Base-by-base conservation (phyloP, 2,888 invertebrate genomes). In the Julus scandinavius region DNA sequence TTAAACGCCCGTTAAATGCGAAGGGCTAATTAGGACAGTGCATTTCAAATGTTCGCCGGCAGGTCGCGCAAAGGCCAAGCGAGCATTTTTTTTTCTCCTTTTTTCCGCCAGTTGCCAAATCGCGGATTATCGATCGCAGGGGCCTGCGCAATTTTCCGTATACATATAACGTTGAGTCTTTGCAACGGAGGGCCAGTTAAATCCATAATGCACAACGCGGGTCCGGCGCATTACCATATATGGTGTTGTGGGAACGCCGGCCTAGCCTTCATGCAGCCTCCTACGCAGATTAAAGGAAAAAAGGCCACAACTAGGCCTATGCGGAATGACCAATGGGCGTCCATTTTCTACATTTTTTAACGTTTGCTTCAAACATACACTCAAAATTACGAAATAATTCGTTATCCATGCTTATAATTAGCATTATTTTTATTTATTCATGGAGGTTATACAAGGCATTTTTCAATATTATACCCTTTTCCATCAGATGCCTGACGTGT, bases 171-270 rank as follows among this genome's bases (percentile, higher is more conserved):
- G 29, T 29, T 29, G 4, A 63, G 20, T 63, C 29, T 29, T 29
- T 20, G 63, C 5, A 63, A 63, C n/a, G 63, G 63, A 63, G 63
- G 63, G 20, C 63, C 63, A 20, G 63, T 6, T 20, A 63, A 63
- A 63, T 63, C 63, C 63, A 63, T 63, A 63, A 20, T 15, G 54
- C 54, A 54, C 20, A 6, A 20, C n/a, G 63, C 3, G n/a, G 63
- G 63, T 63, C 63, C 63, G 63, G 63, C 63, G 63, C 63, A 63
- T 63, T 63, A n/a, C 63, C 63, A 20, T 63, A 63, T 63, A 63
- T 63, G 63, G 63, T 20, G n/a, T 63, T n/a, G 63, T n/a, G 63
- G 63, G 63, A 63, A n/a, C 20, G 63, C 63, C 20, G 63, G 20
- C 63, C 63, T 63, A 63, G 63, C 63, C 63, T 63, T 63, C n/a